A percentile compares a stretch with the other conserved stretches of the same genome.
Conservation (phyloP, 1,140 invertebrate species). For the Ctenoplectra terminalis region DNA sequence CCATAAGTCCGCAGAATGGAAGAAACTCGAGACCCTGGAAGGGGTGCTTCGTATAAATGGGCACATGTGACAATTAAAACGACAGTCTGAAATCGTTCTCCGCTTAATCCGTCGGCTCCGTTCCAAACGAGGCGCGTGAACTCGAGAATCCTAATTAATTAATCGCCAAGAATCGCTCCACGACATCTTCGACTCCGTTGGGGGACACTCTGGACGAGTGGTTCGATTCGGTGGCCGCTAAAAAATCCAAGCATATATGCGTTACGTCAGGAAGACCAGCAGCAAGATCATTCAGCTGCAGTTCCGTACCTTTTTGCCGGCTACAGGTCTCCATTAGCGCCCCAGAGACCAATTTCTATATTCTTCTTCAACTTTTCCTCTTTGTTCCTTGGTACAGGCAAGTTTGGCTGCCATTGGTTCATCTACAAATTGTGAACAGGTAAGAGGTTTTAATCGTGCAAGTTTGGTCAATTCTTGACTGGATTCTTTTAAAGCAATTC, state of each 20-base stretch:
- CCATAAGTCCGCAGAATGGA: constrained; percentile 29
- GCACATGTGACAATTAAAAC: constrained; percentile 77
- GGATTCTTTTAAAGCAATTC: neutral
- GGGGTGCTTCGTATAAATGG: constrained; percentile 74
- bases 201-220: neutral
- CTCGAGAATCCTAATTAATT: neutral
- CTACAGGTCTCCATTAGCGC: neutral
- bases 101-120: constrained; percentile 57
- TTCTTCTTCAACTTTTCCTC: neutral
- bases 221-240: neutral
- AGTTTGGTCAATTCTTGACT: too few species aligned
- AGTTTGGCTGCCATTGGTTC: too few species aligned
- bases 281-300: constrained; percentile 84
- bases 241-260: constrained; percentile 75
- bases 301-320: constrained; percentile 82
- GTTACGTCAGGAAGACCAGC: constrained; percentile 81
- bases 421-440: neutral
- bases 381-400: neutral
- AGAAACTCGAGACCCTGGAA: constrained; percentile 52
- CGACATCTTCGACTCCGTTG: neutral
- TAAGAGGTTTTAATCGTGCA: neutral
- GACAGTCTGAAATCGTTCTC: constrained; percentile 72
- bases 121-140: constrained; percentile 5
- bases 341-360: neutral
- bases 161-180: neutral